A percentile compares a stretch with the other conserved stretches of the same genome.
These are phyloP conservation scores for Drosophila neutralis DNA, from an alignment of 2,888 invertebrate species.

Conservation along the genomic window DNA sequence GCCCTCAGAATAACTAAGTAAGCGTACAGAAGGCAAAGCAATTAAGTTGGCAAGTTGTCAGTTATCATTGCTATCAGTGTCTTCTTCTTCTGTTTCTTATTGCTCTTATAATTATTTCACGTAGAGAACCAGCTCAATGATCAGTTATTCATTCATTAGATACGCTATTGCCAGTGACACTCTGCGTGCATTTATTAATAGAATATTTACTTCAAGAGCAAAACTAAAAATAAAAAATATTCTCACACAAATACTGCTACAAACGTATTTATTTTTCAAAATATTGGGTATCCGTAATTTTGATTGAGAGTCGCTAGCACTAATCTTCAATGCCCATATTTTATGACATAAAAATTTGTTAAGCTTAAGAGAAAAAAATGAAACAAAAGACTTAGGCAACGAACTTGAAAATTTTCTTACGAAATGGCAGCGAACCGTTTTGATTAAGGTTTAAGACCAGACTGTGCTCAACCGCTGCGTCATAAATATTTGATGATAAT, in stretches of 20 bases:
- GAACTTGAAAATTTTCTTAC: conserved; percentile 71
- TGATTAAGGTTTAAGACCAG: conserved; percentile 58
- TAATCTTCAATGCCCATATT: neutral
- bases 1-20: neutral
- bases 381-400: conserved; percentile 68
- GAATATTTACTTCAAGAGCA: neutral
- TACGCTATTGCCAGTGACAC: neutral
- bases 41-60: neutral
- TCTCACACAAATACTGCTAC: neutral
- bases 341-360: neutral
- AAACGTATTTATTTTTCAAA: neutral
- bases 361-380: conserved; percentile 17
- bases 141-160: neutral
- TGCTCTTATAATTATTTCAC: neutral
- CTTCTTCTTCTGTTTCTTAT: neutral
- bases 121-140: neutral
- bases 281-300: neutral
- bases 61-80: neutral
- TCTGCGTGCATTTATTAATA: neutral
- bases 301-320: conserved; percentile 1
- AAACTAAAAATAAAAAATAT: neutral
- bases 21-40: neutral
- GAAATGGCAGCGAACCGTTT: conserved; percentile 51
- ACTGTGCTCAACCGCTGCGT: conserved; percentile 62
- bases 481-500: conserved; percentile 81